phyloP scores from a whole-genome alignment of 2,797 vertebrate genomes.

The Distichodus sexfasciatus region DNA sequence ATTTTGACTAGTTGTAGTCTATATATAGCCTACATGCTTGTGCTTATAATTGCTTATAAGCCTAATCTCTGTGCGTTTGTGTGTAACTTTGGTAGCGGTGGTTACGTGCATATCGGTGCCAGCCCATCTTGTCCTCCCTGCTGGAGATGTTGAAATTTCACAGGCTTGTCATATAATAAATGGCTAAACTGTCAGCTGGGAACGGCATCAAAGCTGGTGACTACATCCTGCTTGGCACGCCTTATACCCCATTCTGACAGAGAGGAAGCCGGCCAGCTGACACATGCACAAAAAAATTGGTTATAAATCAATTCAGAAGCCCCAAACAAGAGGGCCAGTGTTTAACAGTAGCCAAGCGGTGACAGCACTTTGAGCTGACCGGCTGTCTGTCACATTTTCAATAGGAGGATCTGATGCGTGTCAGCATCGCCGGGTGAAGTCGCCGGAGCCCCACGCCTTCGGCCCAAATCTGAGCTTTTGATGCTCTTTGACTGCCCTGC shows the following conservation, averaged over 20 bases:
- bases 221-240: conserved; percentile 69
- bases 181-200: conserved; percentile 59
- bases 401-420: conserved; percentile 74
- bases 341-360: conserved; percentile 61
- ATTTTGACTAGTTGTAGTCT: too few species aligned
- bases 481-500: conserved; percentile 68
- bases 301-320: conserved; percentile 66
- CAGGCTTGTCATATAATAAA: conserved; percentile 60
- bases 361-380: conserved; percentile 62
- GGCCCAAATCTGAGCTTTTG: conserved; percentile 67
- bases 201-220: conserved; percentile 62
- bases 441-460: conserved; percentile 65
- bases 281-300: conserved; percentile 48
- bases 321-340: conserved; percentile 64
- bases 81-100: conserved; percentile 24
- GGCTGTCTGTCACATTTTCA: conserved; percentile 70
- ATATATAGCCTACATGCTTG: too few species aligned
- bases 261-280: conserved; percentile 62
- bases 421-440: conserved; percentile 64
- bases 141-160: conserved; percentile 56
- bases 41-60: too few species aligned
- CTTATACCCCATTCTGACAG: conserved; percentile 52
- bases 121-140: conserved; percentile 57
- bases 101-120: conserved; percentile 49
- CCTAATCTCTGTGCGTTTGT: background rate